Conservation (phyloP, 2,113 vertebrate species). For the Paraplagusia blochii region DNA sequence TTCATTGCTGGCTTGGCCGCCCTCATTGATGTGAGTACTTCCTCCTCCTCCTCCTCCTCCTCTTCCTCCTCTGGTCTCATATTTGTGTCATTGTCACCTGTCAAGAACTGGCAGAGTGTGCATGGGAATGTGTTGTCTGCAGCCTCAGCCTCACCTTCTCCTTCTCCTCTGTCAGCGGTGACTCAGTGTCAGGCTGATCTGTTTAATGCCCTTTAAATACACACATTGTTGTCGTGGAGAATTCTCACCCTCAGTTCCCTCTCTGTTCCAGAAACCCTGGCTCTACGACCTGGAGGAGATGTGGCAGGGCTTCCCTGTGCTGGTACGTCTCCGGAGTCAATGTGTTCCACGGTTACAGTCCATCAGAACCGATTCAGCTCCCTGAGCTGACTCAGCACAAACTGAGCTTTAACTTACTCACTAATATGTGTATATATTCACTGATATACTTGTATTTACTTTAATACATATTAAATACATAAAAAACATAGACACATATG, state of each 20-base stretch:
- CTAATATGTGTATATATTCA: too few relatives aligned
- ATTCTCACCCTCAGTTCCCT: slow-evolving; percentile 14
- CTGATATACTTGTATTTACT: too few relatives aligned
- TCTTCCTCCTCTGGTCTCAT: not conserved
- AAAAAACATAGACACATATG: too few relatives aligned
- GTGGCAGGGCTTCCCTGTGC: slow-evolving; percentile 90
- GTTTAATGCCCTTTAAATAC: slow-evolving; percentile 33
- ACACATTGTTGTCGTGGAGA: slow-evolving; percentile 32
- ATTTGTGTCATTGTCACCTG: not conserved
- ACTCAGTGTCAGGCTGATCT: slow-evolving; percentile 42
- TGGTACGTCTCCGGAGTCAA: slow-evolving; percentile 76
- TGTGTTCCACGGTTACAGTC: slow-evolving; percentile 3
- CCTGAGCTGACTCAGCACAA: not conserved
- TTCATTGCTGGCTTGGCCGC: slow-evolving; percentile 91
- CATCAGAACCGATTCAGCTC: not conserved
- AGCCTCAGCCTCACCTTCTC: slow-evolving; percentile 11
- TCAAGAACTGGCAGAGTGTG: slow-evolving; percentile 6
- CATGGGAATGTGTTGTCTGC: slow-evolving; percentile 5
- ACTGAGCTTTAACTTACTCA: not conserved
- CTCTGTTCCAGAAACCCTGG: slow-evolving; percentile 87
- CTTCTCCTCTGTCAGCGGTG: slow-evolving; percentile 13
- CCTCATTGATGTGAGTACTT: slow-evolving; percentile 87
- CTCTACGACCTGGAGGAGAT: slow-evolving; percentile 88
- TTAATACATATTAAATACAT: too few relatives aligned
- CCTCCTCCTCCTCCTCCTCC: slow-evolving; percentile 7